Conservation (phyloP, 1,140 invertebrate genomes). For the Araneus ventricosus region DNA sequence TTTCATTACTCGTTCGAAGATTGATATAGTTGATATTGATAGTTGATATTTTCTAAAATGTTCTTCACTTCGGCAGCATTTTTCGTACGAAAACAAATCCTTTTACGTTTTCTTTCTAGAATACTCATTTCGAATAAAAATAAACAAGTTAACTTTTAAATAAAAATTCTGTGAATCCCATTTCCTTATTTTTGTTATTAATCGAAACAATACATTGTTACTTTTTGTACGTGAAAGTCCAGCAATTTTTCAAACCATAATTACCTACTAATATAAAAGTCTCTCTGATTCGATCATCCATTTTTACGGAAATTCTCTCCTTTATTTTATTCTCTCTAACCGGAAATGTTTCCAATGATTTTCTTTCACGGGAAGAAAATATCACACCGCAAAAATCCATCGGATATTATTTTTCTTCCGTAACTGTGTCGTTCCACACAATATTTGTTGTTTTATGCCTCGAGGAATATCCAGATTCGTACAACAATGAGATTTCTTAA, state of each 20-base stretch:
- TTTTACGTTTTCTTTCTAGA: no score
- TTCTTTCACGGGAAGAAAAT: neutral
- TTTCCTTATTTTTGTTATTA: no score
- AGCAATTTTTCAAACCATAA: neutral
- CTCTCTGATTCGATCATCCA: neutral
- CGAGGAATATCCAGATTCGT: neutral
- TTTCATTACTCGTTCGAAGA: no score
- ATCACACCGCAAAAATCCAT: neutral
- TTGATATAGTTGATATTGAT: no score
- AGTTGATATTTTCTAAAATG: no score
- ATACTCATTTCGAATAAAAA: no score
- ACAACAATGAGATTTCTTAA: neutral
- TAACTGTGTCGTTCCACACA: neutral
- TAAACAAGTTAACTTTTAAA: no score
- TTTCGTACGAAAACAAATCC: no score
- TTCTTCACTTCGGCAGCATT: no score
- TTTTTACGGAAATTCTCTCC: neutral
- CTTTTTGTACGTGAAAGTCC: neutral
- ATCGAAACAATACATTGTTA: neutral
- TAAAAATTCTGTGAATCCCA: no score
- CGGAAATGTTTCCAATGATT: neutral
- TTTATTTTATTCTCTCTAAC: neutral
- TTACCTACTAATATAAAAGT: neutral
- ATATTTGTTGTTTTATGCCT: constrained; percentile 2
- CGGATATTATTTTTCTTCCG: neutral